These are phyloP conservation scores for Holotrichia oblita DNA, from an alignment of 1,140 invertebrate genomes.

Conservation along the genomic window DNA sequence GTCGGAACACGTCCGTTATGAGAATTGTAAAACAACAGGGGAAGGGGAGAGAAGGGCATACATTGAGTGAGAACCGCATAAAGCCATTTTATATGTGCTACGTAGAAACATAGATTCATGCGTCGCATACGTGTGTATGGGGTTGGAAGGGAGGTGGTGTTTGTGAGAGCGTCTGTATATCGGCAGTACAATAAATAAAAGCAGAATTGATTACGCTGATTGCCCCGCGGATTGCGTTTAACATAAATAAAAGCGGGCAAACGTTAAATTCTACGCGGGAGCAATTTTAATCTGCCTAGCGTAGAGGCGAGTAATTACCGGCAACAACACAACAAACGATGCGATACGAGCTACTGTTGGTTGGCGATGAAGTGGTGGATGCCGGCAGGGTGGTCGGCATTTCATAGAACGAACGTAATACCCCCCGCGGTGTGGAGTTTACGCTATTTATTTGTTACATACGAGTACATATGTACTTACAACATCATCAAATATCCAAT, in stretches of 20 bases:
- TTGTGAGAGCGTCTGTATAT: neutral
- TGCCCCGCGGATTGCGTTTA: conserved; percentile 53
- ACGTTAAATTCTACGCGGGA: conserved; percentile 45
- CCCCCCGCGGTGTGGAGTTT: too few relatives aligned
- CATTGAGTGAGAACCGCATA: too few relatives aligned
- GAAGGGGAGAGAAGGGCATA: too few relatives aligned
- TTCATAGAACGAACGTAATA: too few relatives aligned
- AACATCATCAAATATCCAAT: too few relatives aligned
- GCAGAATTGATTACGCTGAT: conserved; percentile 57
- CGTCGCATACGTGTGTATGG: neutral
- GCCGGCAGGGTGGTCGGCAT: too few relatives aligned
- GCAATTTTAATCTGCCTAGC: conserved; percentile 45
- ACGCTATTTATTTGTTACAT: too few relatives aligned
- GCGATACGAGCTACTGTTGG: too few relatives aligned
- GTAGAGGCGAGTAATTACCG: conserved; percentile 37
- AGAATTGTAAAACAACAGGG: neutral
- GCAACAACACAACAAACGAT: neutral
- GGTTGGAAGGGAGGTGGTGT: neutral
- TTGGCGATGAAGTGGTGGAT: too few relatives aligned
- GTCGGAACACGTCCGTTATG: neutral
- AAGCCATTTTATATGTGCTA: too few relatives aligned
- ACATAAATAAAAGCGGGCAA: conserved; percentile 53
- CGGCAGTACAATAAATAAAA: conserved; percentile 54
- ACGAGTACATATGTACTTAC: too few relatives aligned
- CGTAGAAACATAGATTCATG: neutral